Conservation (phyloP, 2,113 vertebrate genomes). For the Aramus guarauna region DNA sequence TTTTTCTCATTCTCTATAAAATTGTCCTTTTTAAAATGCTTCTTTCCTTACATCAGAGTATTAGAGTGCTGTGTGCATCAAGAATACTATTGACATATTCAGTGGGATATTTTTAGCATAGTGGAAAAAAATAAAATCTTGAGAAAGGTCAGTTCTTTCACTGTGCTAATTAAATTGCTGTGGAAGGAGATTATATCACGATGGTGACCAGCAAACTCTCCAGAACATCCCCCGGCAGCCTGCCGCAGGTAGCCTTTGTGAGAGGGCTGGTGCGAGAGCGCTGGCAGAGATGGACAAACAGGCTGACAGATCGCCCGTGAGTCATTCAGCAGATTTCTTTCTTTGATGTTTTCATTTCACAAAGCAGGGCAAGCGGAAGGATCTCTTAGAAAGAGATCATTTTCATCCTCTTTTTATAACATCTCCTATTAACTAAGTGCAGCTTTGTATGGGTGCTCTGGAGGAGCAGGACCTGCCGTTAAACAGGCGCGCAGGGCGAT, state of each 20-base stretch:
- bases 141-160: constrained; percentile 75
- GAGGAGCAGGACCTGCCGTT: rapidly evolving
- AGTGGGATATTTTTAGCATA: constrained; percentile 72
- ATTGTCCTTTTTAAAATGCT: neutral
- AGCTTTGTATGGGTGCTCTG: too few relatives aligned
- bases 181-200: constrained; percentile 67
- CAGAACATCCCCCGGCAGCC: neutral
- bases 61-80: constrained; percentile 17
- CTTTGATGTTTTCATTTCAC: neutral
- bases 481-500: neutral
- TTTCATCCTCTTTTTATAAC: neutral
- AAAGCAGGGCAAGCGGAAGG: neutral
- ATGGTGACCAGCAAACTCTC: constrained; percentile 29
- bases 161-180: constrained; percentile 75
- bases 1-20: neutral
- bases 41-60: neutral
- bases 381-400: neutral
- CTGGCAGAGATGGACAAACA: neutral
- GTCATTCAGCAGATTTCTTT: neutral
- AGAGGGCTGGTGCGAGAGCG: neutral
- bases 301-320: neutral
- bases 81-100: constrained; percentile 68
- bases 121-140: constrained; percentile 66
- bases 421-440: neutral
- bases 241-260: neutral